These are phyloP conservation scores for Papilio dardanus DNA, from an alignment of 1,140 invertebrate genomes.

Conservation along the genomic window DNA sequence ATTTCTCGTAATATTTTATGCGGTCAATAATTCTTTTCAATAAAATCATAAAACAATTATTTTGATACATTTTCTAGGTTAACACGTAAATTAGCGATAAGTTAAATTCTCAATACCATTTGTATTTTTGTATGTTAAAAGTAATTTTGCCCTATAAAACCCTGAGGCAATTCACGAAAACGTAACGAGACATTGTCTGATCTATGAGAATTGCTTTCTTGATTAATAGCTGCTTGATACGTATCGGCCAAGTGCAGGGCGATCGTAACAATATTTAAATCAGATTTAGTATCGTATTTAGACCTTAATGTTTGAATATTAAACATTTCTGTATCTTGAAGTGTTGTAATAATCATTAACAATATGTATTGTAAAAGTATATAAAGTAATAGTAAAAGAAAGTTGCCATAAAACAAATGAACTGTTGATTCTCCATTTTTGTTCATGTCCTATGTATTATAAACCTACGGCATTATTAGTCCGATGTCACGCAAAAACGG, in stretches of 20 bases:
- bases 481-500: no score
- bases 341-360: no score
- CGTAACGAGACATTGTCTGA: conserved; percentile 2
- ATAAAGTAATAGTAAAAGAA: no score
- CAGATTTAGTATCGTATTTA: neutral
- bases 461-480: no score
- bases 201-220: conserved; percentile 21
- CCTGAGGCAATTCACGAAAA: neutral
- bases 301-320: neutral
- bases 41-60: neutral
- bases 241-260: conserved; percentile 4
- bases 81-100: neutral
- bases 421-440: no score
- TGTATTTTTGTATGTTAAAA: neutral
- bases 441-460: no score
- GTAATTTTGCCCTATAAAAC: neutral
- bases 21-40: no score
- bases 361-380: no score
- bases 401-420: no score
- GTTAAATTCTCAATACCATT: neutral
- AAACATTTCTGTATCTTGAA: neutral
- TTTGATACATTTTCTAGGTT: neutral
- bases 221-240: conserved; percentile 15
- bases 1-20: no score
- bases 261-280: neutral